Evolutionary conservation across 2,888 invertebrate species (phyloP), one percentile per base, ranked within the genome.

Genomic region (Odontomyia ornata): DNA sequence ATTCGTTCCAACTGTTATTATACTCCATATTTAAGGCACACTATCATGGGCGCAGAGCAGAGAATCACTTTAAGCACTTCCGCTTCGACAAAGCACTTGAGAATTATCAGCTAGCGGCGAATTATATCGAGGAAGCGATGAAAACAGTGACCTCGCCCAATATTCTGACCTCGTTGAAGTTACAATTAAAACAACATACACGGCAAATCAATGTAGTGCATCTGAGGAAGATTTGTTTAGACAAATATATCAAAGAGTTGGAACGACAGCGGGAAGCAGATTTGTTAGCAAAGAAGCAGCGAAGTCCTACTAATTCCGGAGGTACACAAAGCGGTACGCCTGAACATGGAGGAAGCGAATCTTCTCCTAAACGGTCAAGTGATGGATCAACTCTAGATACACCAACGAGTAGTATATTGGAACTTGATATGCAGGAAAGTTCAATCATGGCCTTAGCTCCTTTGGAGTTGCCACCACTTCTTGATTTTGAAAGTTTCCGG

Each of bases 41-140:
- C 65, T 86, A 86, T 30, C 85, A 86, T 27, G 86, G 86, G 76
- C 82, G 86, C 1, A 83, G 86, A 1, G 85, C 86, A 0, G 85
- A 86, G 28, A 84, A 83, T 28, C 83, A 84, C 43, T 79, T 86
- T 0, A 83, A 83, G 21, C 82, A 83, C 7, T 83, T 85, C 79
- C 83, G 84, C 1, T 86, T 83, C 43, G 85, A 86, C 36, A 86
- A 86, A 30, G 86, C 86, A 1, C 82, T 83, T 1, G 84, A 85
- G 64, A 86, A 86, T 0, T 79, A 86, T 64, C 83, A 86, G 79
- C 84, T 83, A 0, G 84, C 86, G 0, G 36, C 86, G 23, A 80
- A 83, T 0, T 86, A 85, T 75, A 77, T 85, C 2, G 83, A 84
- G 73, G 84, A 86, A 76, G 86, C 86, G 0, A 83, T 84, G 56